Base-by-base conservation (phyloP, 2,113 vertebrate species). In the Bufo gargarizans region DNA sequence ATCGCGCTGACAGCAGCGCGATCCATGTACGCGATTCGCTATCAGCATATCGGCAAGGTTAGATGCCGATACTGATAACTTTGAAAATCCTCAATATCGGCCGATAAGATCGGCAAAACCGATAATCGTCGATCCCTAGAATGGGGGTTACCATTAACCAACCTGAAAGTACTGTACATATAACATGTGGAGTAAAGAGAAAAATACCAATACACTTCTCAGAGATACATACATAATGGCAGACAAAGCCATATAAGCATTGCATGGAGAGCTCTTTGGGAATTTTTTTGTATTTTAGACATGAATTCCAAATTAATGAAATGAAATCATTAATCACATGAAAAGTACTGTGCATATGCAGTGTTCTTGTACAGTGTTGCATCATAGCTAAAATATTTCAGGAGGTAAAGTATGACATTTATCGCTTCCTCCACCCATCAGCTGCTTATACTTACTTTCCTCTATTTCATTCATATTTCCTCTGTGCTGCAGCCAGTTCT, bases 401-500 rank as follows among this genome's bases (percentile, higher is more conserved):
- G 45, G 53, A 4, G 8, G 56, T 81, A 19, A 58, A 61, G 16
- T 4, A 19, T 45, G 22, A 59, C 7, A 22, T 43, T 80, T 59
- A 14, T 58, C 43, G 45, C 11, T 45, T 14, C 43, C 33, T 9
- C 17, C 72, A 22, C 43, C 16, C 72, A 17, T 14, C 16, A 13
- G 53, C 65, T 6, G 6, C 7, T 79, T 89, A 49, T 80, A 93
- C 95, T 94, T 92, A 98, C 98, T 97, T 94, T 99, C 97, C 93
- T 97, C 97, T 90, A 92, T 95, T 91, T 97, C 97, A 76, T 93
- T 95, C 89, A 95, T 92, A 76, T 95, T 90, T 89, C 94, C 94
- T 94, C 96, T 96, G 43, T 95, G 93, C 88, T 96, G 97, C n/a
- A 96, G 95, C 95, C 96, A 97, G 86, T 94, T 97, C 91, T 99